Percentiles rank a stretch among this genome's conserved stretches.
These are phyloP conservation scores for Drosophila cardini DNA, from an alignment of 1,140 invertebrate species.

Conservation along the genomic window DNA sequence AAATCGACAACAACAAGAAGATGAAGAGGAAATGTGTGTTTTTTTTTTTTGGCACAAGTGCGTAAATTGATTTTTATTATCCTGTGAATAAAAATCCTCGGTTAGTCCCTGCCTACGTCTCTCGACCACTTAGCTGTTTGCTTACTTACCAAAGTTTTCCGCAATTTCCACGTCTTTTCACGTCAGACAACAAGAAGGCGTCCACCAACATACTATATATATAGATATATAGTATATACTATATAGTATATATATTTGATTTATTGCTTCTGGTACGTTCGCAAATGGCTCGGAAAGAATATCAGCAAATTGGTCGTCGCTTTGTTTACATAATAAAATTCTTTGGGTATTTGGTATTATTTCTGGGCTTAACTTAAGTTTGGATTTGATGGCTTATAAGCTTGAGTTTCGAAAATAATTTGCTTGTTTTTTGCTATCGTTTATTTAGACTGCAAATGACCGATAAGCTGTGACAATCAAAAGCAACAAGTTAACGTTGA, in stretches of 20 bases:
- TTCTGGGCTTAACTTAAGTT: conserved; percentile 10
- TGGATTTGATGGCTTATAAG: conserved; percentile 18
- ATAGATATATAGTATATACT: too few species aligned
- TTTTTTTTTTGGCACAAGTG: conserved; percentile 33
- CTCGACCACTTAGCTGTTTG: conserved; percentile 27
- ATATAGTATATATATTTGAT: conserved; percentile 67
- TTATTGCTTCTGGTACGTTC: conserved; percentile 58
- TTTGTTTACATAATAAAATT: conserved; percentile 72
- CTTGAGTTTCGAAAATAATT: conserved; percentile 24
- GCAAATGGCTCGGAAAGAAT: conserved; percentile 48
- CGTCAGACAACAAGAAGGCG: conserved; percentile 28
- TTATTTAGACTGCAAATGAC: conserved; percentile 2
- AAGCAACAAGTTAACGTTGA: not conserved
- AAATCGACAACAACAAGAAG: conserved; percentile 30
- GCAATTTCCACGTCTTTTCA: conserved; percentile 34
- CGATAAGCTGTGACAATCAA: not conserved
- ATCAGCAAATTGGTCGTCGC: conserved; percentile 61
- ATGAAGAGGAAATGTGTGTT: not conserved
- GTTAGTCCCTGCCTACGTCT: conserved; percentile 5
- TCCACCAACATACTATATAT: too few species aligned
- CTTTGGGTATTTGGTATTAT: conserved; percentile 9
- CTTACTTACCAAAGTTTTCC: conserved; percentile 50
- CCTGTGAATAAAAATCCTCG: conserved; percentile 44
- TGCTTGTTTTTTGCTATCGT: conserved; percentile 21
- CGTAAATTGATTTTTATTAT: conserved; percentile 78